These are phyloP conservation scores for Trachymyrmex cornetzi DNA, from an alignment of 1,140 invertebrate species.

Conservation along the genomic window DNA sequence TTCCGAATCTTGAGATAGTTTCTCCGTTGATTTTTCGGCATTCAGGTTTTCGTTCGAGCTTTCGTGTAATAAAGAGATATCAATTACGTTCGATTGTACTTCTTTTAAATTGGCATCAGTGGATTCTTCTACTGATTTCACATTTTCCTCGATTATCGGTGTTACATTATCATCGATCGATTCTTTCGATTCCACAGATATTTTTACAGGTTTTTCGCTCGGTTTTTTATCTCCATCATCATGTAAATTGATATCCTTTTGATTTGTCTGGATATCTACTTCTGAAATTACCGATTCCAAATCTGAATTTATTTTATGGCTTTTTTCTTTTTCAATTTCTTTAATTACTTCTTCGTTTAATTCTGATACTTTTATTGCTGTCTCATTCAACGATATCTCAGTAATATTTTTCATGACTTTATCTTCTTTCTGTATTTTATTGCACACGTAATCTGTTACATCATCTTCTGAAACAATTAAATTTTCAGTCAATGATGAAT, in stretches of 20 bases:
- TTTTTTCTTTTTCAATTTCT: constrained; percentile 10
- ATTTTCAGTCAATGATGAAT: constrained; percentile 19
- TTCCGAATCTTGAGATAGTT: constrained; percentile 63
- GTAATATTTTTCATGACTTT: constrained; percentile 1
- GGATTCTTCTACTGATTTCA: constrained; percentile 30
- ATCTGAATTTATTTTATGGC: not conserved
- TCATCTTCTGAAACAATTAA: constrained; percentile 1
- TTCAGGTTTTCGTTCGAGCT: constrained; percentile 17
- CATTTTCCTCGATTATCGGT: not conserved
- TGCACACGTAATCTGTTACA: not conserved
- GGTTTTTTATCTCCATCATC: constrained; percentile 5
- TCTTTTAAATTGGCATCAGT: constrained; percentile 20
- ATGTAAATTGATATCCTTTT: not conserved
- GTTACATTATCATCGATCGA: not conserved
- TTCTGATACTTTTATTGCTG: not conserved
- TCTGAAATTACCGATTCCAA: not conserved
- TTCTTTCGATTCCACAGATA: constrained; percentile 3
- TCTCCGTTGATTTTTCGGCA: constrained; percentile 64
- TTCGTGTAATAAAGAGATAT: constrained; percentile 53
- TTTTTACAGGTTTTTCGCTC: not conserved
- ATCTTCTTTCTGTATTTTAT: not conserved
- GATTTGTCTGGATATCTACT: not conserved
- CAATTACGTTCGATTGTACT: not conserved
- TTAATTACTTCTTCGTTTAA: not conserved
- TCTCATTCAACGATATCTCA: not conserved